Percentiles rank a stretch among this genome's conserved stretches.
Evolutionary conservation across 2,797 vertebrate genomes (phyloP).

Genomic region (Heterohyrax brucei): DNA sequence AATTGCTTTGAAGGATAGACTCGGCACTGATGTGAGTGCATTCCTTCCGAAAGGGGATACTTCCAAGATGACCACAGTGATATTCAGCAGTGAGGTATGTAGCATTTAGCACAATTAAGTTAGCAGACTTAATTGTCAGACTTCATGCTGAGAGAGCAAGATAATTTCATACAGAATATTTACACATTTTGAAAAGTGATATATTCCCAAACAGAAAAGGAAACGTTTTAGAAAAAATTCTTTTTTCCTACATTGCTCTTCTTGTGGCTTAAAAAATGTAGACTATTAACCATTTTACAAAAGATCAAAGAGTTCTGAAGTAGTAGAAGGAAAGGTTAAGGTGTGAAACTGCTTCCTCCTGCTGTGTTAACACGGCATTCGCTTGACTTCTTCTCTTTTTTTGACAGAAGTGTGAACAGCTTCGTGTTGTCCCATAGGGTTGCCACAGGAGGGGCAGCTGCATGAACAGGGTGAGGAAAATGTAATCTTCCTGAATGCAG

Average conservation of each 20-base stretch:
- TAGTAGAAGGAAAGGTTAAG: neutral
- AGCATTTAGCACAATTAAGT: no score
- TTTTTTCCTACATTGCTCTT: neutral
- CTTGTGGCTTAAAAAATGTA: neutral
- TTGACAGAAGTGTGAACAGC: neutral
- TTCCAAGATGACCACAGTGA: no score
- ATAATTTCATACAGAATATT: neutral
- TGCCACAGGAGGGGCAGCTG: neutral
- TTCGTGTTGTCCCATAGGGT: fast-evolving
- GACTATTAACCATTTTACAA: neutral
- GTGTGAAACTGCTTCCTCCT: neutral
- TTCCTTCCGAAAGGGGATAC: no score
- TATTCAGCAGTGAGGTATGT: no score
- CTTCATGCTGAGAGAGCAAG: neutral
- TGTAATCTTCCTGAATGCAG: no score
- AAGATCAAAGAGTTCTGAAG: neutral
- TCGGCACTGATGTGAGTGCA: no score
- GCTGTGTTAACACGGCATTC: fast-evolving
- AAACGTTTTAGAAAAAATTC: neutral
- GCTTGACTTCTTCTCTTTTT: neutral
- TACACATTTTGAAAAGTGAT: neutral
- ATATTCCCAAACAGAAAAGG: neutral
- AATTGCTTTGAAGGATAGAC: no score
- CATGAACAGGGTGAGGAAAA: no score
- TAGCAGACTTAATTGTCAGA: no score